Evolutionary conservation across 2,113 vertebrate species (phyloP).

Genomic region (Morone saxatilis): DNA sequence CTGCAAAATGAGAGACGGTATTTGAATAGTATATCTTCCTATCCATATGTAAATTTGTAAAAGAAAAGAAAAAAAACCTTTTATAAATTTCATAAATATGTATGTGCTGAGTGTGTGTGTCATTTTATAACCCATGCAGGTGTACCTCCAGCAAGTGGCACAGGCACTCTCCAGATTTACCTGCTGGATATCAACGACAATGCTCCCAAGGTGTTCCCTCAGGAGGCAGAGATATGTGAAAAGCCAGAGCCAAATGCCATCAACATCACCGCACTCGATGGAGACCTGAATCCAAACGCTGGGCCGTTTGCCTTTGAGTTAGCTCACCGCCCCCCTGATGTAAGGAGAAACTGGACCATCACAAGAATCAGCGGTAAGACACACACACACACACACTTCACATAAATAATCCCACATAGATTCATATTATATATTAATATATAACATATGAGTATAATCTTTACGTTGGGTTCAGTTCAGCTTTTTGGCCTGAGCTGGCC

Average conservation of each 20-base stretch:
- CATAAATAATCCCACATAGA: background rate
- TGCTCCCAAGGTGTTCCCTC: constrained; percentile 93
- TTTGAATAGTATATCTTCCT: constrained; percentile 29
- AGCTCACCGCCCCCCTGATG: constrained; percentile 86
- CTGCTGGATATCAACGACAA: constrained; percentile 98
- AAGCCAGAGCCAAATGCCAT: constrained; percentile 94
- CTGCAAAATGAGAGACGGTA: constrained; percentile 32
- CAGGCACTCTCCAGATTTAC: constrained; percentile 94
- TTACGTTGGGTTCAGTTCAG: background rate
- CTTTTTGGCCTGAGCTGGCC: background rate
- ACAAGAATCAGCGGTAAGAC: constrained; percentile 91
- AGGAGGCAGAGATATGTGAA: constrained; percentile 94
- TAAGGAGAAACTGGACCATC: constrained; percentile 96
- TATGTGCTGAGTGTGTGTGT: constrained; percentile 34
- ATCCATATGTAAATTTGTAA: constrained; percentile 30
- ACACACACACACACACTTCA: background rate
- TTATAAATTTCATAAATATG: constrained; percentile 55
- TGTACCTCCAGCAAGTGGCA: constrained; percentile 92
- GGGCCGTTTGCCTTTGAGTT: constrained; percentile 97
- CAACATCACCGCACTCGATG: constrained; percentile 96
- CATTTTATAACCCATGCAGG: constrained; percentile 81
- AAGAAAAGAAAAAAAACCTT: background rate
- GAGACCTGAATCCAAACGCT: constrained; percentile 95
- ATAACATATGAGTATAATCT: background rate
- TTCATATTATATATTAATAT: background rate